Conservation (phyloP, 2,113 vertebrate species). For the Pterocles gutturalis region DNA sequence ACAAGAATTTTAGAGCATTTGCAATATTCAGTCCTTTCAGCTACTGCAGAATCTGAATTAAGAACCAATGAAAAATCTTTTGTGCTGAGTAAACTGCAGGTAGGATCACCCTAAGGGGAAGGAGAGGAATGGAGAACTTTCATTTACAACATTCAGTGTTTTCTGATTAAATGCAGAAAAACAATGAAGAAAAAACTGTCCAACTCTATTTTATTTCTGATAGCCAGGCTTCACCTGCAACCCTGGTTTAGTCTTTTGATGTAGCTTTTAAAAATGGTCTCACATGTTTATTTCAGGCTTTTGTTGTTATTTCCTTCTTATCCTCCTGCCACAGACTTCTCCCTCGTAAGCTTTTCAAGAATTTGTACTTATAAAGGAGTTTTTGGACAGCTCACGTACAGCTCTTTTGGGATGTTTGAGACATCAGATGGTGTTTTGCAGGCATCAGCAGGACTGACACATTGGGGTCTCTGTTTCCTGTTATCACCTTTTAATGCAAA, state of each 20-base stretch:
- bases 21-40: neutral
- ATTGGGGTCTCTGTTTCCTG: constrained; percentile 20
- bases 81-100: neutral
- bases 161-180: neutral
- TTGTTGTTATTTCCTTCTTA: neutral
- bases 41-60: neutral
- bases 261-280: neutral
- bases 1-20: neutral
- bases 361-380: neutral
- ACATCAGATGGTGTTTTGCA: neutral
- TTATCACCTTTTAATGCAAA: constrained; percentile 57
- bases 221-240: neutral
- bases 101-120: neutral
- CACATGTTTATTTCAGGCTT: neutral
- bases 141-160: neutral
- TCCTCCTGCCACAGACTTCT: neutral
- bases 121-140: neutral
- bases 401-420: neutral
- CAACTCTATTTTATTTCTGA: neutral
- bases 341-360: neutral
- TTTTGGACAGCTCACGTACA: neutral
- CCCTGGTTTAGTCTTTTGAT: neutral
- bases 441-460: neutral
- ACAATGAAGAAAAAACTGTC: neutral
- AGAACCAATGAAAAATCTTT: neutral